Conservation (phyloP, 2,797 vertebrate species). For the Cyprinella venusta region DNA sequence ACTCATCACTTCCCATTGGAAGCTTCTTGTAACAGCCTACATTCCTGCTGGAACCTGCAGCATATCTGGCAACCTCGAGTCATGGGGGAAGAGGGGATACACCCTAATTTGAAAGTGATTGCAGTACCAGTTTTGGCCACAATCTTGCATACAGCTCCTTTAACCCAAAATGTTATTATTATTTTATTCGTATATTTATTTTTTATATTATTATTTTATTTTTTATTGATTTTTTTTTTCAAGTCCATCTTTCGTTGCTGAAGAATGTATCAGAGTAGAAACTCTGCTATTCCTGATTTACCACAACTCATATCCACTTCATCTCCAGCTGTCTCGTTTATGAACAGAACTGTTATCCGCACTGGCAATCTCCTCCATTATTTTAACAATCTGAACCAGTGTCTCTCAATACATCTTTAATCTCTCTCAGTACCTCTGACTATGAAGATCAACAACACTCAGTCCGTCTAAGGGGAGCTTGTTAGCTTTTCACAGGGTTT, state of each 20-base stretch:
- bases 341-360: conserved; percentile 14
- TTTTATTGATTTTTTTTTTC: too few relatives aligned
- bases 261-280: neutral
- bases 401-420: conserved; percentile 38
- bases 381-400: conserved; percentile 3
- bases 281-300: conserved; percentile 8
- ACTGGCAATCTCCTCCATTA: conserved; percentile 6
- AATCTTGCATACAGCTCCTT: too few relatives aligned
- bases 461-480: conserved; percentile 26
- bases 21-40: too few relatives aligned
- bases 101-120: too few relatives aligned
- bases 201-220: too few relatives aligned
- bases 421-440: conserved; percentile 27
- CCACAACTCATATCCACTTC: conserved; percentile 16
- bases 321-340: conserved; percentile 13
- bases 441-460: conserved; percentile 32
- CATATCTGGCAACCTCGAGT: too few relatives aligned
- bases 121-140: too few relatives aligned
- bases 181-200: too few relatives aligned
- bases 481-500: conserved; percentile 33
- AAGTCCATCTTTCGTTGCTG: neutral
- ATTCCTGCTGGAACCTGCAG: too few relatives aligned
- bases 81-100: too few relatives aligned
- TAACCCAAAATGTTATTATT: too few relatives aligned
- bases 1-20: too few relatives aligned